Conservation (phyloP, 2,113 vertebrate genomes). For the Sturnira hondurensis region DNA sequence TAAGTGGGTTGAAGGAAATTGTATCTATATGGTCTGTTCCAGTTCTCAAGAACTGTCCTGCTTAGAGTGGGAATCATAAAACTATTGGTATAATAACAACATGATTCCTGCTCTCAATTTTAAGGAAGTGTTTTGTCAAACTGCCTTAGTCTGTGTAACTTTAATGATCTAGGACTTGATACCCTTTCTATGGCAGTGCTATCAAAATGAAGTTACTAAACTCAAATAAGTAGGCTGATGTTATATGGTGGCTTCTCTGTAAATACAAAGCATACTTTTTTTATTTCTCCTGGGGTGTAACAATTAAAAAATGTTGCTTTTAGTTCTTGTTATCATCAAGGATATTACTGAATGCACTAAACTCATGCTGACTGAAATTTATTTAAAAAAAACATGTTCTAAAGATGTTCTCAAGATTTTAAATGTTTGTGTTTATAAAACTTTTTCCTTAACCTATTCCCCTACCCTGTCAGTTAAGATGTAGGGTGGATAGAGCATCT, state of each 20-base stretch:
- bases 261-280: not conserved
- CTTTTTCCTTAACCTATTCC: not conserved
- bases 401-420: not conserved
- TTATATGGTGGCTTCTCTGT: not conserved
- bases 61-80: not conserved
- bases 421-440: not conserved
- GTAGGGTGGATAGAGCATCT: not conserved
- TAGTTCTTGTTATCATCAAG: not conserved
- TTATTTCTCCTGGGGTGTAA: not conserved
- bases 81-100: not conserved
- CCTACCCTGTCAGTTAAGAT: not conserved
- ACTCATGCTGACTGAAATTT: not conserved
- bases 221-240: not conserved
- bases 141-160: not conserved
- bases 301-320: not conserved
- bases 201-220: not conserved
- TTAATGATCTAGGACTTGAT: not conserved
- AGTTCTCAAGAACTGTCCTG: not conserved
- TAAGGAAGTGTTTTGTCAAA: not conserved
- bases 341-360: not conserved
- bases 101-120: not conserved
- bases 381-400: not conserved
- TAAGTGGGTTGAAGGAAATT: not conserved
- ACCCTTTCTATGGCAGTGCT: not conserved
- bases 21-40: not conserved